phyloP scores from a whole-genome alignment of 2,113 vertebrate species.

The Terrapene triunguis region DNA sequence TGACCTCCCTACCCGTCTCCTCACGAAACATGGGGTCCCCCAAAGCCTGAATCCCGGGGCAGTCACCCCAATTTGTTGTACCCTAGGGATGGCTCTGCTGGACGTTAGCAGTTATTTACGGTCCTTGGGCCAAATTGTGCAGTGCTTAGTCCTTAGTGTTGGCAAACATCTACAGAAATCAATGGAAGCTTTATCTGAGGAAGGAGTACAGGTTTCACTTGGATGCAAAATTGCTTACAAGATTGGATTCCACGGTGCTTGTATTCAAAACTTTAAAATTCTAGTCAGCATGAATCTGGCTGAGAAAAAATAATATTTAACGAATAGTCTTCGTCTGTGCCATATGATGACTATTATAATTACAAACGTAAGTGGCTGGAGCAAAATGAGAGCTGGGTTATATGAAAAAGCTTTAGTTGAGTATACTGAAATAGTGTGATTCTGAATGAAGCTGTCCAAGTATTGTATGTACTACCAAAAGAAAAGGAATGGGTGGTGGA shows the following conservation, averaged over 20 bases:
- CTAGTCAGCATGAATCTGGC: neutral
- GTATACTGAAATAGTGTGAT: neutral
- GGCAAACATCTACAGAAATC: neutral
- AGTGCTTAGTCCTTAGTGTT: neutral
- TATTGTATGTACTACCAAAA: neutral
- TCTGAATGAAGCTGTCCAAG: neutral
- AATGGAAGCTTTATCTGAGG: conserved; percentile 8
- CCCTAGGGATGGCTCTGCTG: too few species aligned
- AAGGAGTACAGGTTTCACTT: neutral
- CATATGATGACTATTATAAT: neutral
- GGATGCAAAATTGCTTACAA: neutral
- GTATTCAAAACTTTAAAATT: conserved; percentile 9
- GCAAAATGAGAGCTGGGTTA: neutral
- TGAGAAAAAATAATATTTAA: neutral
- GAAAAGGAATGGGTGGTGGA: neutral
- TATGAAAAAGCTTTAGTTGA: neutral
- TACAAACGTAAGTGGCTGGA: neutral
- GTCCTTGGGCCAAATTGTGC: neutral
- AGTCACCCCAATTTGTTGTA: too few species aligned
- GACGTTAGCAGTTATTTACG: neutral
- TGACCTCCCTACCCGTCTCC: too few species aligned
- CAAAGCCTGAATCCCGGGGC: too few species aligned
- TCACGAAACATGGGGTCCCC: too few species aligned
- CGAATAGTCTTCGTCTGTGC: neutral
- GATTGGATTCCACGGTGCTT: neutral